Conservation (phyloP, 37 sponge, comb jelly and placozoan species). For the Cladorhizidae sp. region DNA sequence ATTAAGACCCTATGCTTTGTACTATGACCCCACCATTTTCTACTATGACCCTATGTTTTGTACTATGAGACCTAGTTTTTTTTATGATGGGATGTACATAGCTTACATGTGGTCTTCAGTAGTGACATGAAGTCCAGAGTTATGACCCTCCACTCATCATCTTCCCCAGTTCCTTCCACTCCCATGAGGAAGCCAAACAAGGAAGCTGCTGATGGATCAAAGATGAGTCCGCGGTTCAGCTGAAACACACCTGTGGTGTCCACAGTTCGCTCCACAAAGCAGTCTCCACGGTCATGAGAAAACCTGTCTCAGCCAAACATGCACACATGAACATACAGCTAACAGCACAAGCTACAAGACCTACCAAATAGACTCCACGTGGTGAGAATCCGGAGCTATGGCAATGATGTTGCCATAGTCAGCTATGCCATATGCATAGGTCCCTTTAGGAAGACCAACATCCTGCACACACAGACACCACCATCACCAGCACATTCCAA, state of each 20-base stretch:
- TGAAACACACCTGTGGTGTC: slow-evolving; percentile 39
- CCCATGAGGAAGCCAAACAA: slow-evolving; percentile 52
- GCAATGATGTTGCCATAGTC: slow-evolving; percentile 73
- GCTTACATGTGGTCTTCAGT: slow-evolving; percentile 35
- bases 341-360: neutral
- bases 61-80: too few species aligned
- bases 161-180: slow-evolving; percentile 15
- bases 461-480: slow-evolving; percentile 2
- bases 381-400: slow-evolving; percentile 13
- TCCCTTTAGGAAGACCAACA: slow-evolving; percentile 24
- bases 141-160: slow-evolving; percentile 44
- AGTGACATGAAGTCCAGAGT: slow-evolving; percentile 38
- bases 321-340: too few species aligned
- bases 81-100: too few species aligned
- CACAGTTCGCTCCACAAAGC: slow-evolving; percentile 25
- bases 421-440: slow-evolving; percentile 59
- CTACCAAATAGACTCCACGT: slow-evolving; percentile 33
- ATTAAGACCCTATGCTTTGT: too few species aligned
- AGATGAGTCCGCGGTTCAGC: slow-evolving; percentile 37
- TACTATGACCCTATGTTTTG: too few species aligned
- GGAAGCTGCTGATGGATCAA: slow-evolving; percentile 38
- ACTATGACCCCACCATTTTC: too few species aligned
- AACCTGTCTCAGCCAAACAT: slow-evolving; percentile 36
- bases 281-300: slow-evolving; percentile 70
- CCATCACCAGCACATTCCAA: too few species aligned